These are phyloP conservation scores for Scaptodrosophila latifasciaeformis DNA, from an alignment of 2,888 invertebrate species.

Conservation along the genomic window DNA sequence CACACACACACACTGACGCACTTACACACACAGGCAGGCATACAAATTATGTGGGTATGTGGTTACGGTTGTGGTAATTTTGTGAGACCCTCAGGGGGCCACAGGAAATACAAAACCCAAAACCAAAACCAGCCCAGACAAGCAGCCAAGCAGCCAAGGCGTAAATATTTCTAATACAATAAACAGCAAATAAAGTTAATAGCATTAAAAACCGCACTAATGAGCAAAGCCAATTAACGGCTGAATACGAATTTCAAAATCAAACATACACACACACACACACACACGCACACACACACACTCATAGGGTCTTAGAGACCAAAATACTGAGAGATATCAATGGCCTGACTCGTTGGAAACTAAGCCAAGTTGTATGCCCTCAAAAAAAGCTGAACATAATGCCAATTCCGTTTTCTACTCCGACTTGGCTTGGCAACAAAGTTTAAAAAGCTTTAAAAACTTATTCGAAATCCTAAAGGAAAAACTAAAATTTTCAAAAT, in stretches of 20 bases:
- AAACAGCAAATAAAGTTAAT: slow-evolving; percentile 67
- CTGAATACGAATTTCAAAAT: slow-evolving; percentile 62
- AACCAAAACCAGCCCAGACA: background rate
- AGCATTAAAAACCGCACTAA: slow-evolving; percentile 61
- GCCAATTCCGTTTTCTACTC: too few species aligned
- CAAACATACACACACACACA: slow-evolving; percentile 41
- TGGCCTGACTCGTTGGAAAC: too few species aligned
- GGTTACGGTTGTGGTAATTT: background rate
- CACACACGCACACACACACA: too few species aligned
- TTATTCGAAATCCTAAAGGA: too few species aligned
- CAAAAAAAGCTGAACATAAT: too few species aligned
- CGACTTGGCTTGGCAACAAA: too few species aligned
- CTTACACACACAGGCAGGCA: too few species aligned
- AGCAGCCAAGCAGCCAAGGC: background rate
- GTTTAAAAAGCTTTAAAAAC: too few species aligned
- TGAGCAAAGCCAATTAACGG: slow-evolving; percentile 68
- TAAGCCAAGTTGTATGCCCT: too few species aligned
- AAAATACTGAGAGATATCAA: background rate
- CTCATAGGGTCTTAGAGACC: background rate
- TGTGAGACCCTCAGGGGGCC: slow-evolving; percentile 28
- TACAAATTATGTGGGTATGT: background rate
- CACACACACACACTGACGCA: too few species aligned
- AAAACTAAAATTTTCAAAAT: too few species aligned
- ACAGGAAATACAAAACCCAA: slow-evolving; percentile 53
- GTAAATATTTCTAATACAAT: slow-evolving; percentile 60